Base-by-base conservation (phyloP, 2,113 vertebrate genomes). In the Dermatemys mawii region DNA sequence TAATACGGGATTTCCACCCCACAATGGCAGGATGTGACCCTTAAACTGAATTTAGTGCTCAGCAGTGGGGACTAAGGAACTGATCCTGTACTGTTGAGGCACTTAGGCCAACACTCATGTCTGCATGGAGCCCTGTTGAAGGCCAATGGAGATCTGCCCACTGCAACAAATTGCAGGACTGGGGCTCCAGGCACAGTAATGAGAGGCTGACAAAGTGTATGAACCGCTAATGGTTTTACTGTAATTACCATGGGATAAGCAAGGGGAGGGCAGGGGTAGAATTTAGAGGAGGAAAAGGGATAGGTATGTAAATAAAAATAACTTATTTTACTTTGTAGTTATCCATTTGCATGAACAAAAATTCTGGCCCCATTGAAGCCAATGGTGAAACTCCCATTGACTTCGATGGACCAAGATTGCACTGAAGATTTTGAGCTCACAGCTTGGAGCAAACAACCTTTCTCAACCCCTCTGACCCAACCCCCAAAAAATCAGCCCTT, bases 301-400 rank as follows among this genome's bases (percentile, higher is more conserved):
- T 44, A 29, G 46, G 41, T 46, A 27, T 76, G 38, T 27, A 76
- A 76, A 41, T 76, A 76, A 76, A 46, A 21, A 13, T 14, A 2
- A 55, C 11, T 79, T 41, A 1, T 29, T 83, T 51, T 35, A 11
- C 38, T 89, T 48, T 79, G n/a, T n/a, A 14, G 78, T 84, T 88
- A 5, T 19, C 19, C 0, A 0, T 13, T 14, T 0, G 0, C 67
- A 53, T 55, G 89, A 92, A 35, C 46, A 81, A 29, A 84, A 93
- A 88, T 29, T n/a, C 50, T 54, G n/a, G 46, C n/a, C 21, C 44
- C 44, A 14, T 24, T 55, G 70, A 55, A 55, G 54, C 54, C 54
- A 55, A 27, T 55, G 22, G 54, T 55, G 54, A 60, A 60, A 60
- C 55, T 14, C 27, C 27, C 26, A 5, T 75, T 70, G 63, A 38